Base-by-base conservation (phyloP, 2,888 invertebrate species). In the Criorhina ranunculi region DNA sequence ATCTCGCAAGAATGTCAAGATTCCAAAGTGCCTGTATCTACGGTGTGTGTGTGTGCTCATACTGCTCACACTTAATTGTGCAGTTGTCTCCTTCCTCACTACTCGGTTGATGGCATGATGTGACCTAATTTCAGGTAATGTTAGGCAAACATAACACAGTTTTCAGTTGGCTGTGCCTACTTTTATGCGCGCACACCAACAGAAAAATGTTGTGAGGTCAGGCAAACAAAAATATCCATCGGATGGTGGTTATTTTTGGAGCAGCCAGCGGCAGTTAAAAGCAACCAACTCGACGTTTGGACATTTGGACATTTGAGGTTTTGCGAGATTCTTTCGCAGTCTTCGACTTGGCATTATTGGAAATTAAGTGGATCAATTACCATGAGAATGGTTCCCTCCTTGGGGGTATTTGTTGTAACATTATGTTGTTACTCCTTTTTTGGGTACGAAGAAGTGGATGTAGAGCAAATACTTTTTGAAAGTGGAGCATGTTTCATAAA, bases 101-200 rank as follows among this genome's bases (percentile, higher is more conserved):
- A 57, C 5, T 57, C 29, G 66, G 53, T 80, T 67, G 55, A 62
- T 69, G 67, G 55, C 46, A 57, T 49, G 44, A 57, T 53, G 37
- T 83, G 82, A 78, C 82, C 82, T 19, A 66, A 70, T 81, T 81
- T 33, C 69, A 44, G 57, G 51, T 57, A 64, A 70, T 70, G 24
- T 55, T 64, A 59, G 64, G 33, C 49, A 81, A 81, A 69, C 51
- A 37, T n/a, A n/a, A 17, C 66, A 66, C 5, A 29, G 66, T 64
- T 49, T 35, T 49, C 12, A 49, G 35, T 24, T 37, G 9, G 35
- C 12, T 57, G 24, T 64, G 37, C 5, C 57, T 59, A 44, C 19
- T 33, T 66, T 35, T 12, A 40, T 19, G 12, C 40, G 12, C 29
- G 31, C 46, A 17, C 51, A 31, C 49, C 40, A 37, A 60, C 70